phyloP scores from a whole-genome alignment of 2,888 invertebrate genomes.

The Tenthredo scrophulariae region DNA sequence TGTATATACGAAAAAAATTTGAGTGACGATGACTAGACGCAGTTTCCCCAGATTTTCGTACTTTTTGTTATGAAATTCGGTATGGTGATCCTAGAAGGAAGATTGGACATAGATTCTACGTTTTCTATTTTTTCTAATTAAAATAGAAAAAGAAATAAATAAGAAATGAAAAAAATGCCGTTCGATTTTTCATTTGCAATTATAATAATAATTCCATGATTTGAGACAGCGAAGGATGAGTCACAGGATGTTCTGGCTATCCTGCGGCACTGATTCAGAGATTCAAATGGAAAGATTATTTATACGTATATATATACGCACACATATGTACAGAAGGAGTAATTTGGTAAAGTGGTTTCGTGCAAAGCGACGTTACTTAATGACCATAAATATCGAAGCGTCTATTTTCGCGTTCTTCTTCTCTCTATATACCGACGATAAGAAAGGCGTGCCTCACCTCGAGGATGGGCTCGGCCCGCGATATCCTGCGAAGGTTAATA shows the following conservation, averaged over 20 bases:
- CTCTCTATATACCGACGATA: background rate
- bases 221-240: no score
- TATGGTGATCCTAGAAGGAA: no score
- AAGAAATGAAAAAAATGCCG: no score
- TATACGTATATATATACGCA: background rate
- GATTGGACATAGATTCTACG: no score
- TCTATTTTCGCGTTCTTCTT: conserved; percentile 9
- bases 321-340: conserved; percentile 43
- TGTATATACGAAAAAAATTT: no score
- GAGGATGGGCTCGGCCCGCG: conserved; percentile 38
- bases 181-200: background rate
- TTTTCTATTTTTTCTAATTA: no score
- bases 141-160: no score
- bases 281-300: background rate
- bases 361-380: conserved; percentile 34
- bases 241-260: background rate
- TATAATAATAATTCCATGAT: background rate
- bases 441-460: conserved; percentile 24
- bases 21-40: no score
- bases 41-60: no score
- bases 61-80: no score
- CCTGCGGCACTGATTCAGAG: background rate
- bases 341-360: conserved; percentile 51
- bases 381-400: conserved; percentile 50
- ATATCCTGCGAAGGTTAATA: conserved; percentile 35